Evolutionary conservation across 2,888 invertebrate species (phyloP).

Genomic region (Diarsia dahlii): DNA sequence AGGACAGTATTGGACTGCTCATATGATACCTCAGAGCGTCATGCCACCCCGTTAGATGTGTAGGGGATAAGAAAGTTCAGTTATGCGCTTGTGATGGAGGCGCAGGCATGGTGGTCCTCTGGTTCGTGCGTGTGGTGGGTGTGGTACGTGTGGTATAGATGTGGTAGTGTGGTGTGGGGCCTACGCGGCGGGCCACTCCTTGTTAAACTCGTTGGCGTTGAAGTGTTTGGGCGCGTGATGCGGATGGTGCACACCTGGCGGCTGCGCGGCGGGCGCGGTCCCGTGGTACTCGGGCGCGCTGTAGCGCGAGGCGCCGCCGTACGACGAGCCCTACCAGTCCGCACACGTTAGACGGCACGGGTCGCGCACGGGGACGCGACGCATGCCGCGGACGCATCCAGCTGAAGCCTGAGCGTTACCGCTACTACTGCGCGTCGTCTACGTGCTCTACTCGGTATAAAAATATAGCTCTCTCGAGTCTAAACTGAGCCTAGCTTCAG

Average conservation of each 20-base stretch:
- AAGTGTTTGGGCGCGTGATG: constrained; percentile 91
- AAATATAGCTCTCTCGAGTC: constrained; percentile 72
- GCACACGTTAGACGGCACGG: constrained; percentile 52
- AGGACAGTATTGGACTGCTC: constrained; percentile 21
- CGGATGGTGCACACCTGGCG: constrained; percentile 90
- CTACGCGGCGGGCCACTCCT: constrained; percentile 91
- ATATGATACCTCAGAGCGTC: not conserved
- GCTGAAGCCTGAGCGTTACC: constrained; percentile 67
- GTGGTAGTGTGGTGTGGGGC: constrained; percentile 37
- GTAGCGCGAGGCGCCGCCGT: constrained; percentile 89
- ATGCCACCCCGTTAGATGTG: not conserved
- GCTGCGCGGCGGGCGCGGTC: constrained; percentile 83
- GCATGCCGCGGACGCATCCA: constrained; percentile 62
- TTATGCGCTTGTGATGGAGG: not conserved
- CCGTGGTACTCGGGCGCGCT: constrained; percentile 87
- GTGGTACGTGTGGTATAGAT: constrained; percentile 11
- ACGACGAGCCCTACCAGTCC: constrained; percentile 87
- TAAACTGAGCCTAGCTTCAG: constrained; percentile 71
- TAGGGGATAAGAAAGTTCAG: not conserved
- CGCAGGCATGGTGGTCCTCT: not conserved
- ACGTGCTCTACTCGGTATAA: constrained; percentile 69
- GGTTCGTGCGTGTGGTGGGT: constrained; percentile 11
- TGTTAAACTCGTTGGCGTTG: constrained; percentile 89
- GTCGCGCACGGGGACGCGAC: not conserved
- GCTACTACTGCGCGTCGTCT: constrained; percentile 48